These are phyloP conservation scores for Enteromius paludinosus DNA, from an alignment of 2,797 vertebrate genomes.

Conservation along the genomic window DNA sequence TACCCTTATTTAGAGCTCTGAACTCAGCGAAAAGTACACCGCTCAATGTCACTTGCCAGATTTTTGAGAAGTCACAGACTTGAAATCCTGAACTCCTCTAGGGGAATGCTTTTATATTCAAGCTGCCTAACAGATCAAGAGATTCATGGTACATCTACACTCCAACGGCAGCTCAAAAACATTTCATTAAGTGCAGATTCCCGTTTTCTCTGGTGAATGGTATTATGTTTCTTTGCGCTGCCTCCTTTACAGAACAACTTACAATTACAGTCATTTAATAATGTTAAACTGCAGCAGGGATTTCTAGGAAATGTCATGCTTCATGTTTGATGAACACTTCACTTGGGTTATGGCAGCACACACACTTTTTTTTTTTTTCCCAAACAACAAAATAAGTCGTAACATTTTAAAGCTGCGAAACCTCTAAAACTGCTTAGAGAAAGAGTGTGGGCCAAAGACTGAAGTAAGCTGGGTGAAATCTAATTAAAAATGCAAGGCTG, in stretches of 20 bases:
- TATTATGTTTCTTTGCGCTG: neutral
- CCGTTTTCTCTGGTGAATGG: conserved; percentile 3
- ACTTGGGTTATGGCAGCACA: neutral
- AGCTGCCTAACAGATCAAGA: conserved; percentile 12
- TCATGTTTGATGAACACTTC: neutral
- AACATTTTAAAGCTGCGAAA: neutral
- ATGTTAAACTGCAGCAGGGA: neutral
- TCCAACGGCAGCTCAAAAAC: neutral
- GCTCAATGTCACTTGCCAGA: conserved; percentile 33
- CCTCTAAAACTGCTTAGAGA: neutral
- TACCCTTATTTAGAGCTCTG: conserved; percentile 2
- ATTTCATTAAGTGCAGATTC: conserved; percentile 3
- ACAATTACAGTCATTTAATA: conserved; percentile 24
- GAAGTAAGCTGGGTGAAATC: neutral
- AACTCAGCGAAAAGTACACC: conserved; percentile 10
- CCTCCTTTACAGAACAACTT: neutral
- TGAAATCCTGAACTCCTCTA: conserved; percentile 19
- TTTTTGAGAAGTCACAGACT: conserved; percentile 29
- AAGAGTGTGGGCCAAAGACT: neutral
- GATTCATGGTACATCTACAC: conserved; percentile 10
- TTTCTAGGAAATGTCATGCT: neutral
- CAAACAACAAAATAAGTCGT: neutral
- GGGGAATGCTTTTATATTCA: conserved; percentile 39
- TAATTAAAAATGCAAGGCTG: conserved; percentile 52
- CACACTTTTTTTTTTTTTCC: too few relatives aligned